Evolutionary conservation across 2,888 invertebrate species (phyloP).

Genomic region (Anoplius nigerrimus): DNA sequence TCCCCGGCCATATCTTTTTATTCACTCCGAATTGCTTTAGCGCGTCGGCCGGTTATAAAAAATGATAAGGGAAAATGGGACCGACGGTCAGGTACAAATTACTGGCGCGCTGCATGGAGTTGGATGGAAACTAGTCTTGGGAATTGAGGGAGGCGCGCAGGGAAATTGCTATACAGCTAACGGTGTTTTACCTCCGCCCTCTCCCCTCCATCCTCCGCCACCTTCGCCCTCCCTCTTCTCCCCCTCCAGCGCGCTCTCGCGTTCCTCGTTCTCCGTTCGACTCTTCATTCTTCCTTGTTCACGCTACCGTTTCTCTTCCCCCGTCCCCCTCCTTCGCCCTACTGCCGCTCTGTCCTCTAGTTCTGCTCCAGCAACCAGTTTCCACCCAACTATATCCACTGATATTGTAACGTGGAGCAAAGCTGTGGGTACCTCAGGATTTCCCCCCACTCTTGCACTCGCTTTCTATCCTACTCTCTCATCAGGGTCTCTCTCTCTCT

Average conservation of each 20-base stretch:
- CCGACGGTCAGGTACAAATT: constrained; percentile 62
- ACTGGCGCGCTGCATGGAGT: constrained; percentile 54
- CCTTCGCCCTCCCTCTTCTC: constrained; percentile 10
- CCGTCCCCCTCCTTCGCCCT: background rate
- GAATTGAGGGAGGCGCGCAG: constrained; percentile 63
- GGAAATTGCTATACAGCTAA: constrained; percentile 61
- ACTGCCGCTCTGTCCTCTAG: background rate
- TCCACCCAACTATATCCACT: constrained; percentile 43
- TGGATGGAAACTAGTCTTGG: constrained; percentile 67
- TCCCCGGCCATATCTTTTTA: constrained; percentile 36
- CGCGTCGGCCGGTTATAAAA: constrained; percentile 54
- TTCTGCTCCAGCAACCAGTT: constrained; percentile 31
- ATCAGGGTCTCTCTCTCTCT: background rate
- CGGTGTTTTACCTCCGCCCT: constrained; percentile 52
- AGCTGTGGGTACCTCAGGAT: constrained; percentile 42
- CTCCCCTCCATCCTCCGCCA: constrained; percentile 22
- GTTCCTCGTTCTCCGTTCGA: background rate
- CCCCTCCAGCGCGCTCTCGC: constrained; percentile 13
- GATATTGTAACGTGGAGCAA: constrained; percentile 50
- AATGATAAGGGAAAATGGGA: constrained; percentile 57
- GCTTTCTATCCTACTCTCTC: constrained; percentile 8
- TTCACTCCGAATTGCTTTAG: constrained; percentile 39
- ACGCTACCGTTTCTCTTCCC: constrained; percentile 1
- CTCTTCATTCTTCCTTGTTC: background rate
- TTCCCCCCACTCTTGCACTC: constrained; percentile 9